Conservation (phyloP, 2,888 invertebrate genomes). For the Aquatica leii region DNA sequence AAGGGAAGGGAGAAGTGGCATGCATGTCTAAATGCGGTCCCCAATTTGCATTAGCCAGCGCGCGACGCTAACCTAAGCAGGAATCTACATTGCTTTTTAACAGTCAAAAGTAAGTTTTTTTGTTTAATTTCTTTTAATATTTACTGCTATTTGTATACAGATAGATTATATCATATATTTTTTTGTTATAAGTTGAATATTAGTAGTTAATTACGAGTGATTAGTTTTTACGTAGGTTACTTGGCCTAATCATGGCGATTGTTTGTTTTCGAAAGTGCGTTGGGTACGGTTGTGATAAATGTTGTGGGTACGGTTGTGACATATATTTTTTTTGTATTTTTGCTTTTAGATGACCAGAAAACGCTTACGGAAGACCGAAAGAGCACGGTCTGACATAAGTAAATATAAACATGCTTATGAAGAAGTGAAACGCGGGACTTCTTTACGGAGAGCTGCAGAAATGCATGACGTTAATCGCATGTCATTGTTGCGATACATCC, state of each 20-base stretch:
- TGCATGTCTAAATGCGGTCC: no score
- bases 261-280: background rate
- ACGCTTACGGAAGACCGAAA: background rate
- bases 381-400: background rate
- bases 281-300: conserved; percentile 1
- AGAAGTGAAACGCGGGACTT: conserved; percentile 17
- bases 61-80: no score
- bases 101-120: conserved; percentile 6
- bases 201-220: background rate
- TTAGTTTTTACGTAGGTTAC: background rate
- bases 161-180: background rate
- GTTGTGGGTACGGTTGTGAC: conserved; percentile 3
- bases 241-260: background rate
- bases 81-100: background rate
- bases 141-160: background rate
- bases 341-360: conserved; percentile 7
- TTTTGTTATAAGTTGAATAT: background rate
- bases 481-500: conserved; percentile 8
- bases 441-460: conserved; percentile 22
- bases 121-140: no score
- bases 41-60: background rate
- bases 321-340: background rate
- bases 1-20: no score
- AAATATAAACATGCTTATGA: conserved; percentile 3
- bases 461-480: conserved; percentile 15